Base-by-base conservation (phyloP, 1,140 invertebrate genomes). In the Drosophila cardini region DNA sequence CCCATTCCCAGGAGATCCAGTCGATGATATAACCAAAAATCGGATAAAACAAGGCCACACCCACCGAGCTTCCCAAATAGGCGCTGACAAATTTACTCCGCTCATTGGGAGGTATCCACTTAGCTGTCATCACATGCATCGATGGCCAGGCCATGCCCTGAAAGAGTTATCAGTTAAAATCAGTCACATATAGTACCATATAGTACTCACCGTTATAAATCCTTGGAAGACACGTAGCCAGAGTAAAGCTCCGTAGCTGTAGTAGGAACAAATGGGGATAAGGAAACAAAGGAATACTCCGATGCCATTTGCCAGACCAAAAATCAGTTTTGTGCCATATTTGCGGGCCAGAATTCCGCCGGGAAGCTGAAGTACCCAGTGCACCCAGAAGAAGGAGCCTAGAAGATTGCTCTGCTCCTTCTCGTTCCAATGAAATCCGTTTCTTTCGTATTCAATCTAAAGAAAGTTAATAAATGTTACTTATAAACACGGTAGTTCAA, bases 111-210 rank as follows among this genome's bases (percentile, higher is more conserved):
- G 96, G 96, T 56, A 97, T 95, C 97, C 97, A 98, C 82, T 95
- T 95, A 0, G 96, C 95, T 11, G 96, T 95, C 92, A 98, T 94
- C 45, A 95, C 94, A 92, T 98, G 96, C 90, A 91, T 91, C 11
- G 96, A 94, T 7, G 97, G 97, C 95, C 96, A 97, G 4, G 95
- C 93, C 42, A 97, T 94, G 26, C 97, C 97, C 96, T 97, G 72
- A 57, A 92, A 84, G 58, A 60, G 61, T 11, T n/a, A 6, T 1
- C 4, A 60, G 4, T n/a, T 13, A 2, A 6, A 38, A 3, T 9
- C 16, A 1, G 8, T 10, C 0, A 32, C n/a, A n/a, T 89, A 6
- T 48, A 11, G 15, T 0, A 36, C 3, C 3, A 21, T 21, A 21
- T 21, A 9, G 15, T 48, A 93, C 93, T 93, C 92, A 97, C 96